Conservation (phyloP, 1,140 invertebrate genomes). For the Bombus balteatus region DNA sequence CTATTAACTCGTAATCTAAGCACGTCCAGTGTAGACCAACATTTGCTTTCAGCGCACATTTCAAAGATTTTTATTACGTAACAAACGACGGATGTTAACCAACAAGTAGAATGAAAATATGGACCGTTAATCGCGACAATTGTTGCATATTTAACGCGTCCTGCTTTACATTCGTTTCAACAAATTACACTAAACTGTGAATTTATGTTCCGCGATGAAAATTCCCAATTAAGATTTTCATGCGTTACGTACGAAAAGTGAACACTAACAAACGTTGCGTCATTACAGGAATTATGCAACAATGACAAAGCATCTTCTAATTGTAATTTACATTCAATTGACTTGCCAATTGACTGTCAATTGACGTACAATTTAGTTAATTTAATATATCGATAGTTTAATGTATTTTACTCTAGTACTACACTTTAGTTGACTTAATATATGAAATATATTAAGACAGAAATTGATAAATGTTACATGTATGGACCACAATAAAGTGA, state of each 20-base stretch:
- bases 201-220: neutral
- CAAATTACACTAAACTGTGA: neutral
- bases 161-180: neutral
- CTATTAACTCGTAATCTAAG: neutral
- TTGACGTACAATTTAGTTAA: neutral
- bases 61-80: neutral
- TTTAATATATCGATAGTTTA: too few species aligned
- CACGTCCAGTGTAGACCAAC: neutral
- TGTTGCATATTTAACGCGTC: neutral
- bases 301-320: neutral
- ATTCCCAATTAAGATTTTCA: neutral
- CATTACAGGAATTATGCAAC: neutral
- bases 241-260: neutral
- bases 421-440: too few species aligned
- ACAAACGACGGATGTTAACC: neutral
- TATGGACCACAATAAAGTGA: too few species aligned
- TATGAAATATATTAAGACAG: too few species aligned
- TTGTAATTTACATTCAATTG: neutral
- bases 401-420: neutral
- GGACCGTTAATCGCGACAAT: neutral
- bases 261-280: neutral
- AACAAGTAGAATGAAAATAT: constrained; percentile 4
- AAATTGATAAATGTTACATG: too few species aligned
- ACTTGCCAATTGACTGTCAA: neutral
- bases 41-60: neutral